Evolutionary conservation across 2,113 vertebrate genomes (phyloP), one percentile per base, ranked within the genome.

Genomic region (Calyptommatus sinebrachiatus): DNA sequence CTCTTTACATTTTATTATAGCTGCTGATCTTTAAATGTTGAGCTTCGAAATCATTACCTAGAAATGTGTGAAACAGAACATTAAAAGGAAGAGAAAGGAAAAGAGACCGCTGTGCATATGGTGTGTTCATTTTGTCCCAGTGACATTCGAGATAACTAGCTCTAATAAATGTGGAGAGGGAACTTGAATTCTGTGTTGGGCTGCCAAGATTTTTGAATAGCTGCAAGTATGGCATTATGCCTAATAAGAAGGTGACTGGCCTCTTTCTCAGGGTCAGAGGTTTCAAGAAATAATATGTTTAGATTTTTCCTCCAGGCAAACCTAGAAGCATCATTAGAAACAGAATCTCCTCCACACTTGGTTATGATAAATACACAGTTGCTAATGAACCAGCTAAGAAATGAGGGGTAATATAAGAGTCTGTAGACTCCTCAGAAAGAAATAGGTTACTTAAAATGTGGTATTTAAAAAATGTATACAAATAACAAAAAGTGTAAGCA

Each of bases 161-260:
- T 92, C 88, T 82, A 88, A 74, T 80, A 82, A 85, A 69, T 83
- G 91, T 90, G 88, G 85, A 80, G 85, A 85, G 83, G 77, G 84
- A 89, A 85, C 41, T 65, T 73, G 85, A 87, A 86, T 89, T 81
- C 77, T 89, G 83, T 57, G 61, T 70, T 85, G 71, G 65, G 35
- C 80, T 89, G 89, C 88, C 90, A 91, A 86, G 84, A 89, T 84
- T 88, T 87, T 83, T 90, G 85, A 87, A 85, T 92, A 89, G 86
- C 80, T 89, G 86, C 84, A 84, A 83, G 80, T n/a, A 73, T 91
- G 89, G 91, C 87, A 76, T 0, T 1, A 22, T 89, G 89, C 86
- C 84, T 88, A 81, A 89, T 81, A 86, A 84, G 84, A 88, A 84
- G 7, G 83, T 89, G 84, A 18, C 80, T 86, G 81, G 79, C 79